A percentile compares a stretch with the other conserved stretches of the same genome.
These are phyloP conservation scores for Argya squamiceps DNA, from an alignment of 2,797 vertebrate genomes.

Conservation along the genomic window DNA sequence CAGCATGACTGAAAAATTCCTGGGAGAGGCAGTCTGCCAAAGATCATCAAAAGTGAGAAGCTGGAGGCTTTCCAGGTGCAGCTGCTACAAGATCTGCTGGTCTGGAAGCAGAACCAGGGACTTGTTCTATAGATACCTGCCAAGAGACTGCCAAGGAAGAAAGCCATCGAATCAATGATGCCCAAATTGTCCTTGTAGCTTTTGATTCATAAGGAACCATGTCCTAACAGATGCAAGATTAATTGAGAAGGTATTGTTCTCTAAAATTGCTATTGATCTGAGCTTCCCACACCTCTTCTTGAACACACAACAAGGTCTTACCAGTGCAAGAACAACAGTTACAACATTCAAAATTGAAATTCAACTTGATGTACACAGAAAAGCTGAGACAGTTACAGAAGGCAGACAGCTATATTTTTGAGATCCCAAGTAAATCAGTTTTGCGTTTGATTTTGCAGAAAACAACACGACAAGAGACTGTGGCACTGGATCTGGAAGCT, in stretches of 20 bases:
- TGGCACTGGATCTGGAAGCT: constrained; percentile 56
- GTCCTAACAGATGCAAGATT: constrained; percentile 69
- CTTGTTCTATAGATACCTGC: constrained; percentile 71
- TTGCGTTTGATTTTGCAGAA: constrained; percentile 50
- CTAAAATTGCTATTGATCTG: constrained; percentile 65
- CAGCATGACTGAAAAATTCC: constrained; percentile 71
- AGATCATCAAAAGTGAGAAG: constrained; percentile 70
- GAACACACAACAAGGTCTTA: constrained; percentile 56
- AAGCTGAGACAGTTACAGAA: constrained; percentile 52
- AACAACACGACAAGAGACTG: constrained; percentile 51
- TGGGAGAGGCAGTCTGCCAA: constrained; percentile 68
- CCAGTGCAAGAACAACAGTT: constrained; percentile 52
- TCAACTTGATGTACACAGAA: constrained; percentile 40
- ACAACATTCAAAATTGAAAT: constrained; percentile 39
- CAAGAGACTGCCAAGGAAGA: constrained; percentile 67
- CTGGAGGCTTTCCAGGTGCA: constrained; percentile 72
- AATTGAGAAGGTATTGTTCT: constrained; percentile 69
- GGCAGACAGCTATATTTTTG: constrained; percentile 50
- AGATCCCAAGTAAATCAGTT: constrained; percentile 62
- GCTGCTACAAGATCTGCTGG: constrained; percentile 71
- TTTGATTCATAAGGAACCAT: constrained; percentile 65
- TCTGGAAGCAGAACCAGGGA: constrained; percentile 62
- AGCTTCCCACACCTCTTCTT: constrained; percentile 57
- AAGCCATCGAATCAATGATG: constrained; percentile 64
- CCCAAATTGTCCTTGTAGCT: constrained; percentile 66